phyloP scores from a whole-genome alignment of 2,888 invertebrate genomes.

The Tromatobia lineatoria region DNA sequence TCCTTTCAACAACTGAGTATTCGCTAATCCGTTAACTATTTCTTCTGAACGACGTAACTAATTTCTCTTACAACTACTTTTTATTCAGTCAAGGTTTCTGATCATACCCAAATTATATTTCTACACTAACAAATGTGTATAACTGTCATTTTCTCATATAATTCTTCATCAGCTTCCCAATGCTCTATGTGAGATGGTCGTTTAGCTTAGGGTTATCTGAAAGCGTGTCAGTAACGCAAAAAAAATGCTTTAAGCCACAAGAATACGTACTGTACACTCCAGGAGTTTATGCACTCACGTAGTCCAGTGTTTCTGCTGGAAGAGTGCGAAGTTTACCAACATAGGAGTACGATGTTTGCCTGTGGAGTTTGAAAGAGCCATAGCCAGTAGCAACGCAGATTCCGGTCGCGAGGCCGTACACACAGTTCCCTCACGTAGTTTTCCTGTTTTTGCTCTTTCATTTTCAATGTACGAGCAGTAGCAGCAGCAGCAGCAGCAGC shows the following conservation, averaged over 20 bases:
- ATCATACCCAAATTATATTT: neutral
- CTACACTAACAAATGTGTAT: neutral
- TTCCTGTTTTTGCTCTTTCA: constrained; percentile 37
- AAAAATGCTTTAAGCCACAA: neutral
- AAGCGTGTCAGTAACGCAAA: neutral
- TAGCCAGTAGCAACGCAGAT: constrained; percentile 34
- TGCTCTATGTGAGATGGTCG: neutral
- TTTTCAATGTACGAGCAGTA: constrained; percentile 28
- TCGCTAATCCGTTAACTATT: too few relatives aligned
- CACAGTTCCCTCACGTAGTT: constrained; percentile 25
- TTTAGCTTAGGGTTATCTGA: neutral
- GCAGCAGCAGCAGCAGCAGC: neutral
- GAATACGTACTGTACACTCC: neutral
- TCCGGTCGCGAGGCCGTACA: constrained; percentile 36
- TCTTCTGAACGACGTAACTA: too few relatives aligned
- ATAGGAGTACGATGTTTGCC: constrained; percentile 54
- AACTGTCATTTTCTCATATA: neutral
- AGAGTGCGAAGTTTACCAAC: constrained; percentile 63
- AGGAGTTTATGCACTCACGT: constrained; percentile 31
- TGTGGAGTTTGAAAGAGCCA: constrained; percentile 39
- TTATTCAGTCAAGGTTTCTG: too few relatives aligned
- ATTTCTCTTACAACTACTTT: too few relatives aligned
- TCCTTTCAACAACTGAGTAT: too few relatives aligned
- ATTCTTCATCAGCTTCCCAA: neutral
- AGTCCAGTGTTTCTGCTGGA: constrained; percentile 17